Percentiles rank a stretch among this genome's conserved stretches.
Evolutionary conservation across 2,113 vertebrate genomes (phyloP).

Genomic region (Pluvialis apricaria): DNA sequence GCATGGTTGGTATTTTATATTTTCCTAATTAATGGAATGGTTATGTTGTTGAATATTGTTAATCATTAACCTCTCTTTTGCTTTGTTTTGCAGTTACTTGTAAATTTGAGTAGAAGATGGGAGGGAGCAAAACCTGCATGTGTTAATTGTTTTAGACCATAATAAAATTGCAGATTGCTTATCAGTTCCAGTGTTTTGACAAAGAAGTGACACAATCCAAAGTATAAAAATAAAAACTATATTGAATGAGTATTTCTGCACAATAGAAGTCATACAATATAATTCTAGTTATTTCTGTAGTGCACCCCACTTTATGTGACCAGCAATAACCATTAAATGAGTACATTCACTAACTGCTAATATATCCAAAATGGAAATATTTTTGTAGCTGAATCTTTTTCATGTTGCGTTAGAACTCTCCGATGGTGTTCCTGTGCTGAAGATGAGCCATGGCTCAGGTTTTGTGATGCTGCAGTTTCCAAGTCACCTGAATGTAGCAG

Average conservation of each 20-base stretch:
- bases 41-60: background rate
- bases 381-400: background rate
- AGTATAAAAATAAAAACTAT: background rate
- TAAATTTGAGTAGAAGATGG: background rate
- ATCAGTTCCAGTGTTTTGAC: background rate
- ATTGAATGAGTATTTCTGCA: background rate
- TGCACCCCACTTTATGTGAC: background rate
- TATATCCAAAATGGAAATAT: background rate
- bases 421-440: slow-evolving; percentile 80
- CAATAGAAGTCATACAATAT: background rate
- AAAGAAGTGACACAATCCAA: background rate
- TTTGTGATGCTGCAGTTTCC: slow-evolving; percentile 83
- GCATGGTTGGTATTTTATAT: background rate
- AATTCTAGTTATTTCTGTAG: background rate
- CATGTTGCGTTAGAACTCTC: slow-evolving; percentile 75
- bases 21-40: background rate
- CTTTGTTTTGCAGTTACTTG: background rate
- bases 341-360: background rate
- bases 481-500: slow-evolving; percentile 82
- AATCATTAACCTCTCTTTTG: background rate
- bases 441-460: slow-evolving; percentile 84
- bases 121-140: background rate
- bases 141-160: background rate
- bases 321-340: background rate
- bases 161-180: background rate